Base-by-base conservation (phyloP, 2,113 vertebrate genomes). In the Dasyprocta punctata region DNA sequence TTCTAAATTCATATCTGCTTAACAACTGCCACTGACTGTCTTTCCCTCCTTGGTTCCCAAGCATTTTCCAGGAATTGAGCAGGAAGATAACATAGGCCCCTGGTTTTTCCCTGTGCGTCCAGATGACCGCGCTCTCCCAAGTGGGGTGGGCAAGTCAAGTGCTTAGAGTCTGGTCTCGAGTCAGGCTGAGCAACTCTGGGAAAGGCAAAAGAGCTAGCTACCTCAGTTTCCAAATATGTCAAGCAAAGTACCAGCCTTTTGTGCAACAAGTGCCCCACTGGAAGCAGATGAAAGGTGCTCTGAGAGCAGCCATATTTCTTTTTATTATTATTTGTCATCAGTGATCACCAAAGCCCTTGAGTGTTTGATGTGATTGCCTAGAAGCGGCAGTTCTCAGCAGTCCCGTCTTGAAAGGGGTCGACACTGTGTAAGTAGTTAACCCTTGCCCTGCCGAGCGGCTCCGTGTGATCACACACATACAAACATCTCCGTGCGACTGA, bases 221-320 rank as follows among this genome's bases (percentile, higher is more conserved):
- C 95, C 98, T 98, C 95, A 96, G 96, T 97, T 97, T 98, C 93
- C 92, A 97, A 96, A 95, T 95, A 97, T 49, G 86, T 77, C 86
- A 85, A 75, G 36, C 17, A 61, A 85, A 97, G 67, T 61, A 36
- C 60, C 17, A 5, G 30, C 13, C 30, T 81, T 81, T 84, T 83
- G 78, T 95, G 95, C 94, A 94, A 95, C 90, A 96, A 97, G 95
- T 95, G 82, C 33, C 26, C 20, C 86, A 14, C 65, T 9, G 54
- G 30, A 83, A 49, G 1, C 75, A 30, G 52, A 92, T 41, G 90
- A 93, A 91, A 89, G 78, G 60, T 89, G 20, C 86, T 67, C 78
- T 33, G 56, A 96, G 67, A 71, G 67, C 0, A 0, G 78, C 86
- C 97, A 92, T 97, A 92, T 97, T 95, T 94, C 73, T 94, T 94